A percentile compares a stretch with the other conserved stretches of the same genome.
These are phyloP conservation scores for Jacana jacana DNA, from an alignment of 2,113 vertebrate genomes.

Conservation along the genomic window DNA sequence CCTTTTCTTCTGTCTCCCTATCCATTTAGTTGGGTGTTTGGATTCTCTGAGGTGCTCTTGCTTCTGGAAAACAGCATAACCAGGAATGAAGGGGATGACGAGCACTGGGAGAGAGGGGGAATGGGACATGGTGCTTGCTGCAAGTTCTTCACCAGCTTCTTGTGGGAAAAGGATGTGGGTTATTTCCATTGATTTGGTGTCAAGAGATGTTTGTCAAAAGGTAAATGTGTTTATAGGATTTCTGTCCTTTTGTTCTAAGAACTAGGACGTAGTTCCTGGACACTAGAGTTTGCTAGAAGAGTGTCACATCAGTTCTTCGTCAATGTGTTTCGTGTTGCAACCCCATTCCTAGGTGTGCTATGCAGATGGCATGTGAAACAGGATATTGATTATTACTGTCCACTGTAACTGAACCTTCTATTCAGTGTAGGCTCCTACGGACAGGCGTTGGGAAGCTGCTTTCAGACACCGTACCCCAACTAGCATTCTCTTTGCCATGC, in stretches of 20 bases:
- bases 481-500: background rate
- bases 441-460: background rate
- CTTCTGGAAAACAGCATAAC: background rate
- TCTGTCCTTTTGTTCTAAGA: background rate
- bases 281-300: background rate
- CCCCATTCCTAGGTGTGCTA: background rate
- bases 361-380: background rate
- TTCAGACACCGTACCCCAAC: background rate
- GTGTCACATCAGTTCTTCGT: background rate
- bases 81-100: background rate
- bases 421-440: background rate
- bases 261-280: background rate
- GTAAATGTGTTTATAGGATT: background rate
- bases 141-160: background rate
- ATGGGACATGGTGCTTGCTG: background rate
- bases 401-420: background rate
- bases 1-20: background rate
- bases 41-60: background rate
- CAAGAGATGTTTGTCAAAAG: background rate
- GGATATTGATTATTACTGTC: fast-evolving
- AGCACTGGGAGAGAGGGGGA: background rate
- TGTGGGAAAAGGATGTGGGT: background rate
- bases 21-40: background rate
- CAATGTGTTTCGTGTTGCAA: background rate
- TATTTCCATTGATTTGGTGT: background rate